Conservation (phyloP, 2,113 vertebrate genomes). For the Podarcis raffonei region DNA sequence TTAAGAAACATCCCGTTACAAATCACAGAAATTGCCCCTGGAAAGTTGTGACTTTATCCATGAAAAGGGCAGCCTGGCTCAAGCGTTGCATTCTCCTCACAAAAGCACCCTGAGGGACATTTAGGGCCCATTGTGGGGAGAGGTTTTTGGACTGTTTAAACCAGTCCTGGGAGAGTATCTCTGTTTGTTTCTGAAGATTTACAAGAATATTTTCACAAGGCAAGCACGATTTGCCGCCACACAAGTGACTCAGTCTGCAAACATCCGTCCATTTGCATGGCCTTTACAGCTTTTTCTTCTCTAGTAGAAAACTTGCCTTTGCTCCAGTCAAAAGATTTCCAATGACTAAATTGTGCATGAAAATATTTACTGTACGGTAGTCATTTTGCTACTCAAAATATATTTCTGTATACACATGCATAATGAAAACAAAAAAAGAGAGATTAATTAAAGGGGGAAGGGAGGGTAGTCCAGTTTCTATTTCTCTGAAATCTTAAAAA, state of each 20-base stretch:
- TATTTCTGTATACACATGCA: background rate
- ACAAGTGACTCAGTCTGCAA: slow-evolving; percentile 33
- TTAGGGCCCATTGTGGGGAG: background rate
- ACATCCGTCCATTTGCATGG: background rate
- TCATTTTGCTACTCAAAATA: slow-evolving; percentile 32
- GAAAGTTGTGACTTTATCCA: background rate
- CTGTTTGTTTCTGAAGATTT: slow-evolving; percentile 26
- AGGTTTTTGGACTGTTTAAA: slow-evolving; percentile 7
- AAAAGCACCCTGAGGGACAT: background rate
- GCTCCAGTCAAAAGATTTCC: slow-evolving; percentile 20
- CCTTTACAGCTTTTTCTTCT: slow-evolving; percentile 16
- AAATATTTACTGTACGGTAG: slow-evolving; percentile 14
- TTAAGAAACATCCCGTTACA: background rate
- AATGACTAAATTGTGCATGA: slow-evolving; percentile 8
- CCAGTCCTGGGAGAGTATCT: background rate
- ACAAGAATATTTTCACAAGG: slow-evolving; percentile 19
- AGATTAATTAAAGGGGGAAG: slow-evolving; percentile 8
- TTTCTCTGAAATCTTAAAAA: slow-evolving; percentile 9
- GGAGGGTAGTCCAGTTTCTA: background rate
- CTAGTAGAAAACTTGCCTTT: background rate
- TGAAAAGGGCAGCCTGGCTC: background rate
- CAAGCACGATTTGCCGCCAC: background rate
- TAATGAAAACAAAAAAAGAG: slow-evolving; percentile 23
- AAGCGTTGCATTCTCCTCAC: background rate
- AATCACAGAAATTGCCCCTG: background rate